Base-by-base conservation (phyloP, 2,888 invertebrate genomes). In the Schrankia costaestrigalis region DNA sequence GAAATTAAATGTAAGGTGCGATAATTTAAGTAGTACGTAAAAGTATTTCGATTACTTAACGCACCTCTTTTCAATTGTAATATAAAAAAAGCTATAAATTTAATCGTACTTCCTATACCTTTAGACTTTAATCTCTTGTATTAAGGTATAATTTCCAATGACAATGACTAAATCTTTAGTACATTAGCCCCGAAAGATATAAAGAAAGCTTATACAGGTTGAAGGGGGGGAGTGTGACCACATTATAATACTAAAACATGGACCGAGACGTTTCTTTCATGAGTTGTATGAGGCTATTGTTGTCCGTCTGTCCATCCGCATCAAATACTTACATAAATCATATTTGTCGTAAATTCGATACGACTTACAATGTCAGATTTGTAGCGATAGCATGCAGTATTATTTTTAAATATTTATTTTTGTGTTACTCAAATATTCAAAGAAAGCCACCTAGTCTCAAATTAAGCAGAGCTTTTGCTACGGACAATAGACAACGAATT, bases 291-390 rank as follows among this genome's bases (percentile, higher is more conserved):
- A 68, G 67, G 61, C 78, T 70, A 83, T 85, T 85, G 85, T 83
- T 72, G 76, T 72, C 68, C 73, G 77, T 66, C 67, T 72, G 83
- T 83, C 83, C 79, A 76, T 81, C 81, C 79, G 78, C 83, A 83
- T 86, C 84, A 79, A 79, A 81, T 71, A 74, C 70, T 80, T 57
- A 63, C 77, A 69, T 87, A 86, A 86, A 87, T 87, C 86, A 87
- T 85, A 83, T 79, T 74, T 71, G 78, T 79, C 82, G 76, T 86
- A 86, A 85, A 84, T 86, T 81, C 82, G 77, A 79, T 78, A 67
- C 78, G 74, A 76, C 70, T 73, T 77, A 84, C 85, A 85, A 86
- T 78, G 82, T 79, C 69, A 65, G 71, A 78, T 78, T 74, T 81
- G 78, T 83, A 79, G 80, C 67, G n/a, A n/a, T n/a, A n/a, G n/a